phyloP scores from a whole-genome alignment of 2,888 invertebrate species.

The Papilio demoleus region DNA sequence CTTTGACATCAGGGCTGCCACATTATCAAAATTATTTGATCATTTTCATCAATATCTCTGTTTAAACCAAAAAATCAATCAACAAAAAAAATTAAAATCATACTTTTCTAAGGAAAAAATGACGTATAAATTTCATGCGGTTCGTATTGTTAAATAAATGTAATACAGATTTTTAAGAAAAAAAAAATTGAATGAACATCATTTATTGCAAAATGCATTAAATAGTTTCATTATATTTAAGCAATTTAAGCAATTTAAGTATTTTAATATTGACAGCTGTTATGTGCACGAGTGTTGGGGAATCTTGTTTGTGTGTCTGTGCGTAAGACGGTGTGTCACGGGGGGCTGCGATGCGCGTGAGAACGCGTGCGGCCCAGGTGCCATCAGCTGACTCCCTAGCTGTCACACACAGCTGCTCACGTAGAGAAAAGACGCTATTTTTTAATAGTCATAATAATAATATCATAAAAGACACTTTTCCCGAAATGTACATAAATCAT shows the following conservation, averaged over 20 bases:
- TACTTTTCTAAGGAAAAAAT: not conserved
- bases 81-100: not conserved
- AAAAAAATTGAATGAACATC: not conserved
- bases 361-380: constrained; percentile 78
- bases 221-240: constrained; percentile 8
- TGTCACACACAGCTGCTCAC: constrained; percentile 61
- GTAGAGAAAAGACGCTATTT: not conserved
- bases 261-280: constrained; percentile 50
- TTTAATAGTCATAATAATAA: constrained; percentile 32
- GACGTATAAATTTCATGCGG: not conserved
- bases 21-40: constrained; percentile 36
- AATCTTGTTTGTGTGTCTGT: constrained; percentile 48
- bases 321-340: constrained; percentile 56
- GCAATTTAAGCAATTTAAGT: constrained; percentile 37
- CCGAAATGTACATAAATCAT: too few relatives aligned
- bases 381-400: constrained; percentile 61
- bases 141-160: not conserved
- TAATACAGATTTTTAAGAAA: not conserved
- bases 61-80: constrained; percentile 2
- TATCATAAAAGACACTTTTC: constrained; percentile 1
- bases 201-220: constrained; percentile 21
- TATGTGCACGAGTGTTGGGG: constrained; percentile 49
- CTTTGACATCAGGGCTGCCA: constrained; percentile 62
- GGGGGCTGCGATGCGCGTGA: constrained; percentile 62
- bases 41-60: not conserved